These are phyloP conservation scores for Myocastor coypus DNA, from an alignment of 2,113 vertebrate species.

Conservation along the genomic window DNA sequence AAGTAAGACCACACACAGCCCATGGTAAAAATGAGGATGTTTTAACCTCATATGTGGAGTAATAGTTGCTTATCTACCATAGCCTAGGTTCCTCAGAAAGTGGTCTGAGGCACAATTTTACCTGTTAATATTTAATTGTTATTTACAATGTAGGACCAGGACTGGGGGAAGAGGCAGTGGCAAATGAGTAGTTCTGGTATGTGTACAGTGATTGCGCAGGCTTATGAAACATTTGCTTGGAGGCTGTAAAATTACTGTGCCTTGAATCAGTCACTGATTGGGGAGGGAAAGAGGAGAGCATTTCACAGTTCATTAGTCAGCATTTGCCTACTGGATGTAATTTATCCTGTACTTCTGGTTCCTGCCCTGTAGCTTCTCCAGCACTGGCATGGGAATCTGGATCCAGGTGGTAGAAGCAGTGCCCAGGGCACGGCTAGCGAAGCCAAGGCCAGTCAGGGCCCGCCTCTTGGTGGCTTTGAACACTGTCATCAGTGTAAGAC, in stretches of 20 bases:
- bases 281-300: background rate
- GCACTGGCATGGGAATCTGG: background rate
- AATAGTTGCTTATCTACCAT: background rate
- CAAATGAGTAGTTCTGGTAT: background rate
- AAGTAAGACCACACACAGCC: background rate
- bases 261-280: background rate
- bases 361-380: background rate
- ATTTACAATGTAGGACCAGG: background rate
- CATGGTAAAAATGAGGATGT: background rate
- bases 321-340: background rate
- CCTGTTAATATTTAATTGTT: background rate
- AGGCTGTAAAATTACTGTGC: background rate
- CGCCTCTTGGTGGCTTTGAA: background rate
- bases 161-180: background rate
- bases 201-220: background rate
- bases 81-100: background rate
- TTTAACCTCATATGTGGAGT: background rate
- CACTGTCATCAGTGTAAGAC: background rate
- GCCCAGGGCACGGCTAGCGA: background rate
- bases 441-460: background rate
- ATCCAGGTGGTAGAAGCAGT: background rate
- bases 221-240: background rate
- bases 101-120: background rate
- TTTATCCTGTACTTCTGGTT: background rate
- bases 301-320: background rate